A percentile compares a stretch with the other conserved stretches of the same genome.
Evolutionary conservation across 2,888 invertebrate species (phyloP).

Genomic region (Brachyptera putata): DNA sequence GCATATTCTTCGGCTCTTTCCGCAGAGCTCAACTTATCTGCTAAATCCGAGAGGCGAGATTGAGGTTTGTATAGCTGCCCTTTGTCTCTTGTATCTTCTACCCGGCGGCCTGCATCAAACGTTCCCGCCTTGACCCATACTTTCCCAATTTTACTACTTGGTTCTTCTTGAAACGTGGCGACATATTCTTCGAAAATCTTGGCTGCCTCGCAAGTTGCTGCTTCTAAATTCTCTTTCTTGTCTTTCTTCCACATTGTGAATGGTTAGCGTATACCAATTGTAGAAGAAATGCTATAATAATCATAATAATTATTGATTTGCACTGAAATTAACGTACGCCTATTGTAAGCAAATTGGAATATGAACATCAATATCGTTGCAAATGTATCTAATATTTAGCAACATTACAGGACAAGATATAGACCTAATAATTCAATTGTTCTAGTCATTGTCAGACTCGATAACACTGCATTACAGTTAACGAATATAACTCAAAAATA

Average conservation of each 20-base stretch:
- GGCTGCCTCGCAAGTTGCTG: too few species aligned
- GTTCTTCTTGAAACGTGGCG: constrained; percentile 89
- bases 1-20: constrained; percentile 68
- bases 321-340: too few species aligned
- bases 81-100: constrained; percentile 83
- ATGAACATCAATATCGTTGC: too few species aligned
- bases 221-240: constrained; percentile 84
- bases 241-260: constrained; percentile 39
- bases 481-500: too few species aligned
- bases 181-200: constrained; percentile 97
- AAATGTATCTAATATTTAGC: too few species aligned
- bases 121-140: constrained; percentile 98
- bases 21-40: constrained; percentile 54
- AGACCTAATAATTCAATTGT: too few species aligned
- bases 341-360: too few species aligned
- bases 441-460: too few species aligned
- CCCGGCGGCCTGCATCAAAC: constrained; percentile 90
- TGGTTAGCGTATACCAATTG: neutral
- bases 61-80: constrained; percentile 91
- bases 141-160: constrained; percentile 70
- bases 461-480: too few species aligned
- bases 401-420: too few species aligned
- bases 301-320: constrained; percentile 16
- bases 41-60: constrained; percentile 63
- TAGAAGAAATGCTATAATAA: neutral